Evolutionary conservation across 2,113 vertebrate genomes (phyloP), one percentile per base, ranked within the genome.

Genomic region (Phaethon lepturus): DNA sequence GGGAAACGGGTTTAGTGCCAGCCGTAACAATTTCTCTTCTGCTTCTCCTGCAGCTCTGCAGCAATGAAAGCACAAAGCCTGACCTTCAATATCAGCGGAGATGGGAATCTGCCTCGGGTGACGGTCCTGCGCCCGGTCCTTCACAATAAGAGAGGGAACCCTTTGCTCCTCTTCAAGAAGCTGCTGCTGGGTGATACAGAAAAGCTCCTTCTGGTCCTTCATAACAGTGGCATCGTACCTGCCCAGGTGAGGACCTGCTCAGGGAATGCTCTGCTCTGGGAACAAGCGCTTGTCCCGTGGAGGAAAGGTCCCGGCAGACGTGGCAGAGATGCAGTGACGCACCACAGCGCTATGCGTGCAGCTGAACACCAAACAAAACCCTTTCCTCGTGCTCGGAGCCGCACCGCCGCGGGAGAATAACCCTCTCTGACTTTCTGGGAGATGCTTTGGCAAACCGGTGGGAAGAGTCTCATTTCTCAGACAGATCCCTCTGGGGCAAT

Each of bases 51-150:
- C 92, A 98, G 98, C 92, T 55, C 45, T 8, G 11, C 22, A 42
- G 80, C 87, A 6, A 42, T 78, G 8, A 97, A 90, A 79, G 88
- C 76, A 42, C 96, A 98, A 94, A 93, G 44, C 59, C 96, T 99
- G 72, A 84, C 94, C 49, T 99, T 99, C 60, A 96, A 98, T 18
- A 83, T 99, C 45, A 40, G 90, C 2, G 99, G 99, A 28, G 98
- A 99, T 45, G 99, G 99, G 40, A 98, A 96, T 58, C 97, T 99
- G 23, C 99, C 99, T 2, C 97, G 76, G 31, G 97, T 99, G 91
- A 97, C 95, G 0, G 80, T 99, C 13, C 26, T 99, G 83, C 97
- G 85, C 64, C 99, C 99, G 0, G 52, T 96, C 13, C 97, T 98
- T 73, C 97, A 44, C 88, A 98, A 93, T 95, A 96, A 88, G 22